Evolutionary conservation across 2,797 vertebrate genomes (phyloP).

Genomic region (Anabacerthia variegaticeps): DNA sequence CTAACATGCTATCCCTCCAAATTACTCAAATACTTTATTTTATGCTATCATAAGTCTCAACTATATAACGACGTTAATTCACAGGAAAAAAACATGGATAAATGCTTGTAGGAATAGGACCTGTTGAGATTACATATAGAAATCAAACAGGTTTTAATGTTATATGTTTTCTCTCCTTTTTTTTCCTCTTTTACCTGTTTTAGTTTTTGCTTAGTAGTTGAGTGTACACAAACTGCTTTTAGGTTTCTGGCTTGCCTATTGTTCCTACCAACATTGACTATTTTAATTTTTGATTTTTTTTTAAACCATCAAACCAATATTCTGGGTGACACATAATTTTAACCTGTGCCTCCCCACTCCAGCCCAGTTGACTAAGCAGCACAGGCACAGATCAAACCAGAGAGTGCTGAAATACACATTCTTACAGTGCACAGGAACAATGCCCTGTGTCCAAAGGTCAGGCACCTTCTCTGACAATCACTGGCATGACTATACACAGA

Average conservation of each 20-base stretch:
- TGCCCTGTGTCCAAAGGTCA: neutral
- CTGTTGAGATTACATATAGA: neutral
- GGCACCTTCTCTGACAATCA: neutral
- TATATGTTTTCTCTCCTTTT: neutral
- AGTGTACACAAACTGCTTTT: neutral
- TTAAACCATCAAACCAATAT: neutral
- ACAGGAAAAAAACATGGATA: neutral
- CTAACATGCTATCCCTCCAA: neutral
- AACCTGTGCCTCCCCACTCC: neutral
- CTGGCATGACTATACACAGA: neutral
- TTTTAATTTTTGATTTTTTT: neutral
- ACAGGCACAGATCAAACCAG: neutral
- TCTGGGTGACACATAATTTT: neutral
- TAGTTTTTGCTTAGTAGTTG: neutral
- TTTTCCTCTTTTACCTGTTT: neutral
- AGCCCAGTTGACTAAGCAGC: neutral
- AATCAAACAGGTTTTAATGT: neutral
- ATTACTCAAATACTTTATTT: neutral
- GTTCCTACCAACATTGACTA: neutral
- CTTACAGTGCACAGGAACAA: neutral
- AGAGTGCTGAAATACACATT: neutral
- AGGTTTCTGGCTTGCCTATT: neutral
- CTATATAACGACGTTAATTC: neutral
- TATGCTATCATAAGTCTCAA: neutral
- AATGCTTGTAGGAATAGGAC: neutral